Base-by-base conservation (phyloP, 2,113 vertebrate species). In the Urocolius indicus region DNA sequence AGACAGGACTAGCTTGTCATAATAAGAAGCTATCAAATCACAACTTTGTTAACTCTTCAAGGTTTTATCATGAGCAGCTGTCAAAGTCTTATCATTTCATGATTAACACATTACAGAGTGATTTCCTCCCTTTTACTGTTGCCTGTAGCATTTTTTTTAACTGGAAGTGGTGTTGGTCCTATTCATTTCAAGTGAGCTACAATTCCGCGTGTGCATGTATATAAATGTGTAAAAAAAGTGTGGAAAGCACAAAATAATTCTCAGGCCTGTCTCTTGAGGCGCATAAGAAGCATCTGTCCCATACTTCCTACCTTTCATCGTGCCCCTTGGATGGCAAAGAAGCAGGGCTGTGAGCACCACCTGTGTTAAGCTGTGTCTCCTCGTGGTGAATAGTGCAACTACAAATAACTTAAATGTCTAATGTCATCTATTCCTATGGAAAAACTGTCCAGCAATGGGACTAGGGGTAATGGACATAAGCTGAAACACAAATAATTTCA, bases 31-130 rank as follows among this genome's bases (percentile, higher is more conserved):
- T 95, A 94, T 97, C 96, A 93, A 97, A 91, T 96, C 71, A 84
- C 81, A 73, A 19, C 71, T 91, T 55, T 66, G 59, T 95, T 95
- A 95, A 87, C 87, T 77, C 78, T 26, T 94, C 83, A 84, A 48
- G 79, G 89, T 90, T 75, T 90, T 85, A 96, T 97, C 97, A 90
- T 96, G 84, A 87, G 55, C 51, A 92, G 95, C 95, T 96, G 96
- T 97, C 97, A 97, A 82, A 89, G 93, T 94, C 92, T 66, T 84
- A 89, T 17, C 66, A 94, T 85, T 97, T 98, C 88, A 96, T 97
- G 95, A 97, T 97, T 97, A 98, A 98, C 97, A 91, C 79, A 96
- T 96, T 90, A 88, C 83, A 90, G 95, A 96, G 91, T 93, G 89
- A 96, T 98, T 98, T 98, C 97, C 89, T 96, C 96, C 94, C 77